Percentiles rank a stretch among this genome's conserved stretches.
Evolutionary conservation across 2,113 vertebrate genomes (phyloP).

Genomic region (Phyllostomus hastatus): DNA sequence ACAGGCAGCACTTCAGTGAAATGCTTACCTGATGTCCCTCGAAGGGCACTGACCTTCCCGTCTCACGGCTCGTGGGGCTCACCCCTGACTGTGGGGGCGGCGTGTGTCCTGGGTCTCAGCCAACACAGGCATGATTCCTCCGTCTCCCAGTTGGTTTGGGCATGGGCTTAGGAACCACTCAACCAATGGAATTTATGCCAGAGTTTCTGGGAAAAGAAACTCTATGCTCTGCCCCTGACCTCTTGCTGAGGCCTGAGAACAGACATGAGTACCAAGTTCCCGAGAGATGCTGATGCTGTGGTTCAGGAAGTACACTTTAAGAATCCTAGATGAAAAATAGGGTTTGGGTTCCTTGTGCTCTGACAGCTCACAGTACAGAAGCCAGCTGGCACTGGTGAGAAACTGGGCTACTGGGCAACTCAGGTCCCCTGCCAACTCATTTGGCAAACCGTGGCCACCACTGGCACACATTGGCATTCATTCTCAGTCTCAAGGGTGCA

Average conservation of each 20-base stretch:
- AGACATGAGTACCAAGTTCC: background rate
- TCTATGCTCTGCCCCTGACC: background rate
- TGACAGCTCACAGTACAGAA: background rate
- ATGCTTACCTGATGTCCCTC: background rate
- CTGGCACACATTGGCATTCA: background rate
- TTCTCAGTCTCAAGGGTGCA: background rate
- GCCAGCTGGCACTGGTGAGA: background rate
- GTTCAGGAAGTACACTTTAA: background rate
- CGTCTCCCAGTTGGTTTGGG: background rate
- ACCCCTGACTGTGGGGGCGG: background rate
- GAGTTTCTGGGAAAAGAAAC: background rate
- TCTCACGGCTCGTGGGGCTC: background rate
- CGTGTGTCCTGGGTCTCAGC: background rate
- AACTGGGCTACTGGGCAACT: background rate
- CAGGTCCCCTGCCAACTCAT: background rate
- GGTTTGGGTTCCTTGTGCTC: background rate
- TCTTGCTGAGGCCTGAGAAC: background rate
- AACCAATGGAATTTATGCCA: background rate
- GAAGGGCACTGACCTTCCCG: background rate
- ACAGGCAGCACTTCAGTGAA: background rate
- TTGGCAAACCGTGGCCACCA: background rate
- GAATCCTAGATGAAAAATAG: background rate
- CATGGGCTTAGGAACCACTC: background rate
- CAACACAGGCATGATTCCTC: background rate
- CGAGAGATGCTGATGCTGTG: background rate